A percentile compares a stretch with the other conserved stretches of the same genome.
Conservation (phyloP, 2,888 invertebrate genomes). For the Pollenia amentaria region DNA sequence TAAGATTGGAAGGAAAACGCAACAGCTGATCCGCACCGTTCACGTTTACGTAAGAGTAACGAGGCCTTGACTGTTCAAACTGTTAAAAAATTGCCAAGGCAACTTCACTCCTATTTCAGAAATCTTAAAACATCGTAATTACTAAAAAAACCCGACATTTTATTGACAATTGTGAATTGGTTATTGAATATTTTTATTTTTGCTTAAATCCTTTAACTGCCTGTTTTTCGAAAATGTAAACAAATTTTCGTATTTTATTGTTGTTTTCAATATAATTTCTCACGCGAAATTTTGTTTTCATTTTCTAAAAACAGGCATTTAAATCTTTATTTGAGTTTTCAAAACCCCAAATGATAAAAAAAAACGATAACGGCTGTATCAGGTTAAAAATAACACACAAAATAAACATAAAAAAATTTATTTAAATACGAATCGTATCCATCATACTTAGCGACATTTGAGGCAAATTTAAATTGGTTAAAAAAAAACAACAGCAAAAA, state of each 20-base stretch:
- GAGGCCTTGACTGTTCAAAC: too few relatives aligned
- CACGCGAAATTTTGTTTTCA: too few relatives aligned
- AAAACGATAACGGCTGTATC: conserved; percentile 19
- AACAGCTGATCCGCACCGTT: too few relatives aligned
- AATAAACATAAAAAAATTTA: background rate
- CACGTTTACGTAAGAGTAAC: too few relatives aligned
- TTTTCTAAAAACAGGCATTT: background rate
- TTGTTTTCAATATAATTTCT: too few relatives aligned
- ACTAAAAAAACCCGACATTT: too few relatives aligned
- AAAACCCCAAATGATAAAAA: background rate
- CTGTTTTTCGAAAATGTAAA: too few relatives aligned
- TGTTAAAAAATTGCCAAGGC: too few relatives aligned
- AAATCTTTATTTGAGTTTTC: background rate
- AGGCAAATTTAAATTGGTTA: conserved; percentile 25
- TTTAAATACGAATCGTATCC: conserved; percentile 40
- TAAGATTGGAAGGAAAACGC: too few relatives aligned
- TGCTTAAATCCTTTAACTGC: conserved; percentile 4
- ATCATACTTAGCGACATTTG: conserved; percentile 56
- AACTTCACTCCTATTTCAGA: too few relatives aligned
- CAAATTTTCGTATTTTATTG: too few relatives aligned
- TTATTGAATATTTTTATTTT: background rate
- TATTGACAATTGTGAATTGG: background rate
- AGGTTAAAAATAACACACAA: conserved; percentile 21
- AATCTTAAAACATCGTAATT: too few relatives aligned
- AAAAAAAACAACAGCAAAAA: background rate